phyloP scores from a whole-genome alignment of 2,113 vertebrate genomes.

The Callipepla californica region DNA sequence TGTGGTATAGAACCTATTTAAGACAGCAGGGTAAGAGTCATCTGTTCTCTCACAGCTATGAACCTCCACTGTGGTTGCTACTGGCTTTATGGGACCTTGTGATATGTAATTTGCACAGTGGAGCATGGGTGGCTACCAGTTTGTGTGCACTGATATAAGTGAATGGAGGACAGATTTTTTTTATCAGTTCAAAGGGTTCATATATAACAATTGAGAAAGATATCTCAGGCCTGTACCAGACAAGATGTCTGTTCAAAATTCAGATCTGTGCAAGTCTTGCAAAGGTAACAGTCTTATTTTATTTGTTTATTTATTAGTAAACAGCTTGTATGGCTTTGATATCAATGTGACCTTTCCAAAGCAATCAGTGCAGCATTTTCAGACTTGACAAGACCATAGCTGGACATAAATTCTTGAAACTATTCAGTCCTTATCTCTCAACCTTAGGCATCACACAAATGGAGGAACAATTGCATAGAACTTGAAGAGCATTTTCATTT shows the following conservation, averaged over 20 bases:
- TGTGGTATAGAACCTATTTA: not conserved
- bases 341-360: not conserved
- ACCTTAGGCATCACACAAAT: not conserved
- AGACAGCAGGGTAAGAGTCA: not conserved
- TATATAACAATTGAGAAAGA: not conserved
- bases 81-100: not conserved
- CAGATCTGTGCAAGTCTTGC: not conserved
- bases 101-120: not conserved
- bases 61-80: accelerated
- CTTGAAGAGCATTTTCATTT: not conserved
- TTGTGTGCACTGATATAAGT: not conserved
- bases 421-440: not conserved
- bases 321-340: not conserved
- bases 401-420: not conserved
- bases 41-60: not conserved
- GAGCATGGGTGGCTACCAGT: accelerated
- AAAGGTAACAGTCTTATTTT: not conserved
- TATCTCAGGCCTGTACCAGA: not conserved
- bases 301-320: not conserved
- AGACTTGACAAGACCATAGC: not conserved
- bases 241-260: not conserved
- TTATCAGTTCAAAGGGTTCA: not conserved
- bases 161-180: not conserved
- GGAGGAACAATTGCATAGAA: not conserved
- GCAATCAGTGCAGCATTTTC: not conserved